These are phyloP conservation scores for Ichneumon xanthorius DNA, from an alignment of 2,888 invertebrate species.

Conservation along the genomic window DNA sequence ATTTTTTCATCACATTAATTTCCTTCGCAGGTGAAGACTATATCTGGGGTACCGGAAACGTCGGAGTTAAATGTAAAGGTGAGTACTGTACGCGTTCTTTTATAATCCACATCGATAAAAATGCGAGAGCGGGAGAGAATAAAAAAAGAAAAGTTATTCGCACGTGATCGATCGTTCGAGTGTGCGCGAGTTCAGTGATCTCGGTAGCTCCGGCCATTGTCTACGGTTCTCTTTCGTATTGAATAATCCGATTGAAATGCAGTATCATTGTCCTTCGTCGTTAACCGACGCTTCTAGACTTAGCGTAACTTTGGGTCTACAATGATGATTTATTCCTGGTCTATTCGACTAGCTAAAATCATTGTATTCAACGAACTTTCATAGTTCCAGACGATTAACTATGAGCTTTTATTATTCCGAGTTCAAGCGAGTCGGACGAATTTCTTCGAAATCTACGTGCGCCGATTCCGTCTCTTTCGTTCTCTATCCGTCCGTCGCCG, in stretches of 20 bases:
- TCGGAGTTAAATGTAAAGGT: constrained; percentile 88
- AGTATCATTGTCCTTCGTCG: constrained; percentile 53
- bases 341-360: constrained; percentile 44
- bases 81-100: constrained; percentile 74
- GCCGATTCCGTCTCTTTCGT: constrained; percentile 20
- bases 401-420: constrained; percentile 59
- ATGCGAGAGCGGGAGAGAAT: constrained; percentile 10
- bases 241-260: constrained; percentile 62
- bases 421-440: constrained; percentile 60
- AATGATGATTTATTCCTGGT: constrained; percentile 16
- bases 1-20: constrained; percentile 36
- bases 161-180: constrained; percentile 57
- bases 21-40: constrained; percentile 87
- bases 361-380: constrained; percentile 43
- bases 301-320: constrained; percentile 5
- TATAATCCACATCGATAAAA: constrained; percentile 14
- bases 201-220: constrained; percentile 68
- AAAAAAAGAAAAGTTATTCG: constrained; percentile 27
- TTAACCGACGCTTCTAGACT: constrained; percentile 33
- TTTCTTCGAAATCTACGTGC: constrained; percentile 54
- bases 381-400: constrained; percentile 29
- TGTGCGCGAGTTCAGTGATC: constrained; percentile 61
- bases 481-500: neutral
- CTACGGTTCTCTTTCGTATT: constrained; percentile 56
- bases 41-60: constrained; percentile 88